Base-by-base conservation (phyloP, 2,797 vertebrate genomes). In the Ctenopoma multispine region DNA sequence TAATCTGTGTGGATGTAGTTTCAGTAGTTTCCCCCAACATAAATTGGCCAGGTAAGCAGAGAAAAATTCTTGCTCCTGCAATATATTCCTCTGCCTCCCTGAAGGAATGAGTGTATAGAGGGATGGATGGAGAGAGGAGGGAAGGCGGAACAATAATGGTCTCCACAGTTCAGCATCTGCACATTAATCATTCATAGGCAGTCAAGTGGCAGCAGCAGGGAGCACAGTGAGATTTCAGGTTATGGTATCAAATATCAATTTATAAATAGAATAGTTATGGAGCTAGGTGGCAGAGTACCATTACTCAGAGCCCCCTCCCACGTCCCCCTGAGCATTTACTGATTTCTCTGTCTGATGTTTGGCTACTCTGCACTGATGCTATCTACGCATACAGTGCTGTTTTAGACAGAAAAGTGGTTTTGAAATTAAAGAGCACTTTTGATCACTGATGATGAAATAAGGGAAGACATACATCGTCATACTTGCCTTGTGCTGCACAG, bases 141-240 rank as follows among this genome's bases (percentile, higher is more conserved):
- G 21, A 56, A 18, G 10, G 55, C 50, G 67, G 77, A 83, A 90
- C 89, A 91, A 92, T 89, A 92, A 93, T 87, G 90, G 87, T 87
- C 87, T 91, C 86, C 83, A 85, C 90, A 91, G 89, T 93, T 93
- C 91, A 91, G 90, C 85, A 92, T 93, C 86, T 92, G 88, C 93
- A 92, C 90, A 94, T 94, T 93, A 95, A 93, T 94, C 92, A 94
- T 95, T 95, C 89, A 94, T 92, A 86, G 83, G 57, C 84, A 85
- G 73, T 83, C 90, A 92, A 93, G 88, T 91, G 91, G 90, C 87
- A 92, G 86, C 88, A 84, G 87, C 87, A 87, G 89, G 91, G 89
- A 88, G 83, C 79, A 74, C 89, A 85, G 87, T 82, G 82, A 91
- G 89, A 94, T 91, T 91, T 92, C 89, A 92, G 91, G 91, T 93